These are phyloP conservation scores for Cerceris ruficornis DNA, from an alignment of 2,888 invertebrate species.

Conservation along the genomic window DNA sequence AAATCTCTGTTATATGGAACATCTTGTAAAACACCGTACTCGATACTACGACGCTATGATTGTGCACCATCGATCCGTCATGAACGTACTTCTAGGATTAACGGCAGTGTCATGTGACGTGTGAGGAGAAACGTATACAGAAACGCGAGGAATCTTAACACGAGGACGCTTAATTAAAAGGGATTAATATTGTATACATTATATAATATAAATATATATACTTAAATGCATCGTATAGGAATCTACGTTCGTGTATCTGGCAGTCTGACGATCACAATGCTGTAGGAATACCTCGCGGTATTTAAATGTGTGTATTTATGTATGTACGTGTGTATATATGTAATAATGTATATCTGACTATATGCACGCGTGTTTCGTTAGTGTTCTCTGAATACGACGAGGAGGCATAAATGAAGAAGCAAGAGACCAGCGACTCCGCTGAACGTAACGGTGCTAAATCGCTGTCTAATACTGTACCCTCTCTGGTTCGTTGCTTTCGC, in stretches of 20 bases:
- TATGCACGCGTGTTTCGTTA: background rate
- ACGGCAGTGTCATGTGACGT: constrained; percentile 17
- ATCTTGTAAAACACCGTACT: constrained; percentile 21
- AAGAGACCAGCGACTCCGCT: constrained; percentile 43
- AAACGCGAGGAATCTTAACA: constrained; percentile 61
- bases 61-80: constrained; percentile 18
- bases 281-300: constrained; percentile 71
- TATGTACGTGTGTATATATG: constrained; percentile 12
- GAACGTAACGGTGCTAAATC: constrained; percentile 26
- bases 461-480: constrained; percentile 64
- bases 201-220: constrained; percentile 74
- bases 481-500: constrained; percentile 37
- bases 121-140: constrained; percentile 37
- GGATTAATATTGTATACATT: constrained; percentile 61
- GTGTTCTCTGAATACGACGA: constrained; percentile 33
- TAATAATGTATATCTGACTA: constrained; percentile 5
- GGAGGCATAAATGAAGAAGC: constrained; percentile 56
- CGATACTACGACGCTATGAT: constrained; percentile 18
- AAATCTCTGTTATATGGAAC: background rate
- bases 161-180: constrained; percentile 62
- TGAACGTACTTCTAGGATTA: constrained; percentile 9
- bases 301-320: constrained; percentile 47
- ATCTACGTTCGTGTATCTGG: constrained; percentile 77
- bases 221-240: constrained; percentile 80
- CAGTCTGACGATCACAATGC: constrained; percentile 76